These are phyloP conservation scores for Holothuria glaberrima DNA, from an alignment of 35 echinoderm and acorn worm species.

Conservation along the genomic window DNA sequence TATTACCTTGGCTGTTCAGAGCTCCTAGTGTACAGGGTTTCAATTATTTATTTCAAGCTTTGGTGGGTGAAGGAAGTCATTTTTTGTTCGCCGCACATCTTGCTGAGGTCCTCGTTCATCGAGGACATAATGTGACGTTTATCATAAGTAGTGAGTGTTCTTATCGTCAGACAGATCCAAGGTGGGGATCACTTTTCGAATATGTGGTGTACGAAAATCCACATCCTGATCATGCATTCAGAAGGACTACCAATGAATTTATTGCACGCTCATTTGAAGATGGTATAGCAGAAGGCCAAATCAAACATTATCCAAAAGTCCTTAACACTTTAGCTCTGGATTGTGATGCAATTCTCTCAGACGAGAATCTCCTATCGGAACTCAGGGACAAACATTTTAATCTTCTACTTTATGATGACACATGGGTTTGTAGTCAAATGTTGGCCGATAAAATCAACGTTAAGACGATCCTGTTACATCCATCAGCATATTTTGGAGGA, in stretches of 20 bases:
- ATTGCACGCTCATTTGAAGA: not conserved
- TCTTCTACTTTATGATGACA: not conserved
- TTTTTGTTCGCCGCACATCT: slow-evolving; percentile 42
- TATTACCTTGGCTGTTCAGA: no score
- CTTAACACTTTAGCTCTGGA: not conserved
- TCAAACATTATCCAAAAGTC: not conserved
- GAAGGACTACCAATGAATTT: not conserved
- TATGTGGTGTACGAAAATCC: not conserved
- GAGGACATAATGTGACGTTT: slow-evolving; percentile 44
- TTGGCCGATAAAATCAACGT: not conserved
- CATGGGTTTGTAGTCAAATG: not conserved
- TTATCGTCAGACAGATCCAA: not conserved
- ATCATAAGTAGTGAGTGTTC: not conserved
- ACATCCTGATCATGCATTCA: not conserved
- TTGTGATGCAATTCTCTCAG: not conserved
- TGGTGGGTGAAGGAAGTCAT: slow-evolving; percentile 77
- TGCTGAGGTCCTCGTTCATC: slow-evolving; percentile 44
- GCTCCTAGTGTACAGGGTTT: no score
- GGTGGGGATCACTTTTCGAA: not conserved
- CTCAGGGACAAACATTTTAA: not conserved
- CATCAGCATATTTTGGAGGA: not conserved
- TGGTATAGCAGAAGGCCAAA: no score
- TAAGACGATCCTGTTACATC: not conserved
- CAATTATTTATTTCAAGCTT: no score
- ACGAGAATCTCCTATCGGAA: not conserved